Base-by-base conservation (phyloP, 2,113 vertebrate species). In the Heliornis fulica region DNA sequence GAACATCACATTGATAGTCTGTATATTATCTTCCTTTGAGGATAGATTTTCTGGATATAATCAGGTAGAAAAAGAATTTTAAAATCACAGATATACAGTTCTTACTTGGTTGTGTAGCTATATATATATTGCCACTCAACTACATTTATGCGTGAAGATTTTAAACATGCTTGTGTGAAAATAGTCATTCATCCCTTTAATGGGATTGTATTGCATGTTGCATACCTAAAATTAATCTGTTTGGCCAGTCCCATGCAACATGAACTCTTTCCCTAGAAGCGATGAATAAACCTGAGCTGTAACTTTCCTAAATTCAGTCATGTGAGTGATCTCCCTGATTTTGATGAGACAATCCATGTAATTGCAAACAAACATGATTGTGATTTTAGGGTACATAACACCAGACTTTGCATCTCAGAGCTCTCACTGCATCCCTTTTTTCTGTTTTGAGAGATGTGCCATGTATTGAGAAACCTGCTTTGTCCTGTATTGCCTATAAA, bases 231-330 rank as follows among this genome's bases (percentile, higher is more conserved):
- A 85, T 84, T 32, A 23, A 75, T 59, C 38, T 91, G 54, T 81
- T 84, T 8, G 8, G 12, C 56, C 0, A 0, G 45, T 82, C 40
- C 50, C 19, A 1, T 46, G 31, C 13, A 20, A 18, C 50, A 66
- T 3, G 0, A 83, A 64, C 83, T 69, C 46, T 19, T 75, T 89
- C 57, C 50, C 41, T 57, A 85, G 54, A 83, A 90, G 66, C 19
- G 1, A 40, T 72, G 87, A 80, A 38, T 29, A 86, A 92, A 88
- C 36, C 41, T 77, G 77, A 64, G 46, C n/a, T n/a, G 18, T 95
- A 89, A 76, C 20, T 77, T 93, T 59, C 54, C 66, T 74, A 32
- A 72, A 92, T 84, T 91, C 57, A 61, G 40, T 79, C 59, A 40
- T 65, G 34, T 83, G 71, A 63, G 29, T 80, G 77, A 85, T 74